A percentile compares a stretch with the other conserved stretches of the same genome.
These are phyloP conservation scores for Oncopodura yosiiana DNA, from an alignment of 1,140 invertebrate genomes.

Conservation along the genomic window DNA sequence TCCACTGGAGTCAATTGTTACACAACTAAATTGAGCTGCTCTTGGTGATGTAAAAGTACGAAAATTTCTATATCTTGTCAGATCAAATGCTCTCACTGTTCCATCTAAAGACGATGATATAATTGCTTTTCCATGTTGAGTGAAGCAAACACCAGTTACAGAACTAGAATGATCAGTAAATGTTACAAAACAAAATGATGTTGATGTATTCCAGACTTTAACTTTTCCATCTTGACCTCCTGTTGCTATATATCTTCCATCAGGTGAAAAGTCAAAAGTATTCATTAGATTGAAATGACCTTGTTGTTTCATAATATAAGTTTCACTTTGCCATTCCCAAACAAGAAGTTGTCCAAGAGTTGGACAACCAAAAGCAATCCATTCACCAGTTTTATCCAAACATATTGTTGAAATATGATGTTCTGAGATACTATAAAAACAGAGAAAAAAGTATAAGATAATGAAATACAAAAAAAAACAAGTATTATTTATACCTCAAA, in stretches of 20 bases:
- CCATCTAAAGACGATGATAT: conserved; percentile 87
- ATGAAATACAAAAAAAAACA: conserved; percentile 6
- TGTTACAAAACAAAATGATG: conserved; percentile 89
- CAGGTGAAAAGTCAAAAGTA: conserved; percentile 77
- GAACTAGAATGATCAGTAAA: conserved; percentile 79
- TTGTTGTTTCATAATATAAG: conserved; percentile 96
- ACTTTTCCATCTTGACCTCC: conserved; percentile 92
- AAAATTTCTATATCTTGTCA: conserved; percentile 91
- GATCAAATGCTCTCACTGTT: conserved; percentile 87
- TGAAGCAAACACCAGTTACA: conserved; percentile 72
- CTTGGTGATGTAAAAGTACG: conserved; percentile 82
- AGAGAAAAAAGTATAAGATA: conserved; percentile 17
- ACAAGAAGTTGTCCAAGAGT: conserved; percentile 81
- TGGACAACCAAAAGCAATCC: conserved; percentile 81
- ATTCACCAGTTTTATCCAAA: conserved; percentile 81
- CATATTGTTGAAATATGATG: conserved; percentile 66
- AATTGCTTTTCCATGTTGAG: conserved; percentile 81
- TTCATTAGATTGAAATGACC: conserved; percentile 83
- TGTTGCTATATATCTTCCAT: conserved; percentile 80
- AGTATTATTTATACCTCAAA: conserved; percentile 47
- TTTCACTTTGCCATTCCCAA: conserved; percentile 99
- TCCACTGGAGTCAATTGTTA: conserved; percentile 75
- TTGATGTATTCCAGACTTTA: conserved; percentile 85
- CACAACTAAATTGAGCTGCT: conserved; percentile 84
- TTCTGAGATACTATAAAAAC: conserved; percentile 57